These are phyloP conservation scores for Drosophila littoralis DNA, from an alignment of 1,140 invertebrate genomes.

Conservation along the genomic window DNA sequence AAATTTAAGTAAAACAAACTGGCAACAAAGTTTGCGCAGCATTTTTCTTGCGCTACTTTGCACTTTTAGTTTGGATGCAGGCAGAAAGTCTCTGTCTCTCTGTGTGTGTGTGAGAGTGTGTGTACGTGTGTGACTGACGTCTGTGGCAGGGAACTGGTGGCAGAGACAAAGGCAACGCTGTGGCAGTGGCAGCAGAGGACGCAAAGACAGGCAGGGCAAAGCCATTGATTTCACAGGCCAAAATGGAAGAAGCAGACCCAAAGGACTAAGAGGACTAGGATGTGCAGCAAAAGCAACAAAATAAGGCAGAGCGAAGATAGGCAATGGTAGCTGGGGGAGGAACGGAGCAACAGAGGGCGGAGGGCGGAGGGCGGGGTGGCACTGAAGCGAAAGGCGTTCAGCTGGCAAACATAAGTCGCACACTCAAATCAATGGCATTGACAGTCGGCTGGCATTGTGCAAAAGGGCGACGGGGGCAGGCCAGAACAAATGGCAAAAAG, in stretches of 20 bases:
- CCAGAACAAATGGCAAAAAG: conserved; percentile 33
- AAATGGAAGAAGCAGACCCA: conserved; percentile 26
- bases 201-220: conserved; percentile 33
- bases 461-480: conserved; percentile 17
- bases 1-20: conserved; percentile 72
- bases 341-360: no score
- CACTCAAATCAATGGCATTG: conserved; percentile 78
- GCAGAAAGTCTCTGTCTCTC: conserved; percentile 7
- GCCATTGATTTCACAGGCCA: conserved; percentile 68
- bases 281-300: conserved; percentile 12
- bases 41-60: conserved; percentile 43
- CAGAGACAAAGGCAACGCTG: conserved; percentile 43
- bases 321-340: background rate
- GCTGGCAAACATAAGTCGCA: conserved; percentile 78
- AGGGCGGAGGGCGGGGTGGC: background rate
- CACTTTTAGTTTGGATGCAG: conserved; percentile 46
- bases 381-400: conserved; percentile 62
- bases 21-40: conserved; percentile 66
- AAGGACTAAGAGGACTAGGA: conserved; percentile 22
- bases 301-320: background rate
- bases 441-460: conserved; percentile 67
- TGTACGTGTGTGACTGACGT: conserved; percentile 19
- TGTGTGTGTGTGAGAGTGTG: background rate
- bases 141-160: conserved; percentile 17
- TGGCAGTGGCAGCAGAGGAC: conserved; percentile 12